These are phyloP conservation scores for Plutomurus gul DNA, from an alignment of 1,140 invertebrate genomes.

Conservation along the genomic window DNA sequence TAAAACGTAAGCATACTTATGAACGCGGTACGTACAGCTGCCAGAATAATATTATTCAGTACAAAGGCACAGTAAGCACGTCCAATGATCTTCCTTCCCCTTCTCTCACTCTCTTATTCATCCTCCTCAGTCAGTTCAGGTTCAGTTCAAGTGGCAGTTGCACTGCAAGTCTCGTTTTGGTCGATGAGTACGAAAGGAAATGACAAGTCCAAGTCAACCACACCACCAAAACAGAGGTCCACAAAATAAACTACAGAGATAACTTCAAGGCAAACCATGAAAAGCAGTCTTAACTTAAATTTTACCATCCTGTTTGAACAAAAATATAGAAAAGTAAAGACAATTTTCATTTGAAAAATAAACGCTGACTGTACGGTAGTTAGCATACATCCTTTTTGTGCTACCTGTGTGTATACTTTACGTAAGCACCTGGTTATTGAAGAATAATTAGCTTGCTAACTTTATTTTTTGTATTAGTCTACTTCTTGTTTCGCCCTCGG, in stretches of 20 bases:
- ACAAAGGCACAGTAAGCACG: too few relatives aligned
- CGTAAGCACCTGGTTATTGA: too few relatives aligned
- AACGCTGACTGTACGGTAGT: too few relatives aligned
- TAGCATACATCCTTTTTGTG: too few relatives aligned
- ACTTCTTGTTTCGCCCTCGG: too few relatives aligned
- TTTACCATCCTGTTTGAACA: too few relatives aligned
- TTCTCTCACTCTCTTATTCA: background rate
- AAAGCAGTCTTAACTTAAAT: too few relatives aligned
- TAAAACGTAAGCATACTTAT: background rate
- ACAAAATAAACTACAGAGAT: background rate
- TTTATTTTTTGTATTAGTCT: too few relatives aligned
- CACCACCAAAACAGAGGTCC: background rate
- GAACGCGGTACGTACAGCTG: background rate
- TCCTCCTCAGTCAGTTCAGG: background rate
- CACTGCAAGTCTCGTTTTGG: constrained; percentile 13
- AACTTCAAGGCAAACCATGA: background rate
- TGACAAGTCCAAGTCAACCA: constrained; percentile 13
- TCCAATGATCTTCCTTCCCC: background rate
- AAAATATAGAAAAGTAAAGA: too few relatives aligned
- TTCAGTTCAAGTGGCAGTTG: constrained; percentile 25
- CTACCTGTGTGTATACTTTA: too few relatives aligned
- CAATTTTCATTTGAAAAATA: too few relatives aligned
- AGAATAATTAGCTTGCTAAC: too few relatives aligned
- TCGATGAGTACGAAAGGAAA: constrained; percentile 10
- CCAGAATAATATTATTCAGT: constrained; percentile 1